phyloP scores from a whole-genome alignment of 2,113 vertebrate genomes.

The Neomonachus schauinslandi region DNA sequence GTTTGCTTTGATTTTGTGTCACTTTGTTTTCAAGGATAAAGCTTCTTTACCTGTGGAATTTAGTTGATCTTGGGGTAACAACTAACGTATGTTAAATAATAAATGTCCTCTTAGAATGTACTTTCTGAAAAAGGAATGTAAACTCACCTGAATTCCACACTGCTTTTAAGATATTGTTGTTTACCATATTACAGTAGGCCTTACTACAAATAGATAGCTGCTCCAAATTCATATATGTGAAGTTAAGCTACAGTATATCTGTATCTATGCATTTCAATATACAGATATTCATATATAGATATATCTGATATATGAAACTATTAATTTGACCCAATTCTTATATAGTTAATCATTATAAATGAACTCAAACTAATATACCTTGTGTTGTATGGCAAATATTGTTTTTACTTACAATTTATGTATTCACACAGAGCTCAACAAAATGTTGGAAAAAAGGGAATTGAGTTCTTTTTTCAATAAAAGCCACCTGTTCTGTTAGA shows the following conservation, averaged over 20 bases:
- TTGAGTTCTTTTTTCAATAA: neutral
- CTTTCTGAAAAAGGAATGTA: neutral
- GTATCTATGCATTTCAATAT: neutral
- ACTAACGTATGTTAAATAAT: conserved; percentile 42
- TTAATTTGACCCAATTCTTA: neutral
- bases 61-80: conserved; percentile 9
- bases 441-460: neutral
- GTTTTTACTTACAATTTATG: neutral
- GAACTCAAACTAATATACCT: neutral
- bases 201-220: neutral
- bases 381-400: neutral
- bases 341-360: neutral
- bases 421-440: neutral
- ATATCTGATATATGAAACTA: neutral
- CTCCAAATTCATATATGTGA: neutral
- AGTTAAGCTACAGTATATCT: neutral
- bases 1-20: conserved; percentile 59
- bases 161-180: neutral
- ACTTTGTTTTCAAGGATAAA: conserved; percentile 63
- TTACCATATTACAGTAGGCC: neutral
- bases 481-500: neutral
- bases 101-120: conserved; percentile 1
- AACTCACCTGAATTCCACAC: neutral
- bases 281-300: neutral
- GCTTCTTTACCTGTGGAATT: conserved; percentile 49